These are phyloP conservation scores for Craseonycteris thonglongyai DNA, from an alignment of 2,113 vertebrate genomes.

Conservation along the genomic window DNA sequence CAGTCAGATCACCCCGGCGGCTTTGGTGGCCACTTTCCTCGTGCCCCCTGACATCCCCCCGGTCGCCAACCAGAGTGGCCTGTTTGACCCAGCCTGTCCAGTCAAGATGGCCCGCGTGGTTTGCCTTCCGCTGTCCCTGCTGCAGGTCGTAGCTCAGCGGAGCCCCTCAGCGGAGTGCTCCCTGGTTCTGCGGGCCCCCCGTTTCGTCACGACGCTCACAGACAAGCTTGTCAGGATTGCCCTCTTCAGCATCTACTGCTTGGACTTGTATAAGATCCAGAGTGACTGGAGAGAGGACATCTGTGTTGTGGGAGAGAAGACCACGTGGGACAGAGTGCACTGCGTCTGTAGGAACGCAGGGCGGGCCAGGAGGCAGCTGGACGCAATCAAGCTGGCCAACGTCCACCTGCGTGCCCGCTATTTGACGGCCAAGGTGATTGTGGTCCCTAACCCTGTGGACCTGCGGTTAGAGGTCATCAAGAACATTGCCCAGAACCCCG, in stretches of 20 bases:
- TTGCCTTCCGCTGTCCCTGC: slow-evolving; percentile 70
- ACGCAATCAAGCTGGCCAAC: accelerated
- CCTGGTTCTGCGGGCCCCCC: slow-evolving; percentile 45
- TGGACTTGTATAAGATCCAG: slow-evolving; percentile 66
- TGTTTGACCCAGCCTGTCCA: neutral
- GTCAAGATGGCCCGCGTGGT: slow-evolving; percentile 65
- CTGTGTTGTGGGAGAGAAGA: slow-evolving; percentile 67
- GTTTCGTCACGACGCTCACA: neutral
- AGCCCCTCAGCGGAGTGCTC: accelerated
- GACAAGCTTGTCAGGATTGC: slow-evolving; percentile 53
- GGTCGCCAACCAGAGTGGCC: neutral
- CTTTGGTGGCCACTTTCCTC: slow-evolving; percentile 47
- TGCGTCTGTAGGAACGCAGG: slow-evolving; percentile 60
- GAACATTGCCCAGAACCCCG: slow-evolving; percentile 57
- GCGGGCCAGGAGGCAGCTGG: neutral
- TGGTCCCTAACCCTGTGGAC: slow-evolving; percentile 70
- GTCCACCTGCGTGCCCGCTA: slow-evolving; percentile 9
- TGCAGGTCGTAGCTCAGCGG: neutral
- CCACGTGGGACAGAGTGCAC: slow-evolving; percentile 68
- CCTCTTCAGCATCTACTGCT: slow-evolving; percentile 70
- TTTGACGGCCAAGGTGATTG: slow-evolving; percentile 69
- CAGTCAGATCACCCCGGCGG: neutral
- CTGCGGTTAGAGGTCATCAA: slow-evolving; percentile 38
- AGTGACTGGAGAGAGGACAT: slow-evolving; percentile 59
- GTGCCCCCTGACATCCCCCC: slow-evolving; percentile 62